A percentile compares a stretch with the other conserved stretches of the same genome.
phyloP scores from a whole-genome alignment of 2,888 invertebrate species.

The Bursaphelenchus okinawaensis region DNA sequence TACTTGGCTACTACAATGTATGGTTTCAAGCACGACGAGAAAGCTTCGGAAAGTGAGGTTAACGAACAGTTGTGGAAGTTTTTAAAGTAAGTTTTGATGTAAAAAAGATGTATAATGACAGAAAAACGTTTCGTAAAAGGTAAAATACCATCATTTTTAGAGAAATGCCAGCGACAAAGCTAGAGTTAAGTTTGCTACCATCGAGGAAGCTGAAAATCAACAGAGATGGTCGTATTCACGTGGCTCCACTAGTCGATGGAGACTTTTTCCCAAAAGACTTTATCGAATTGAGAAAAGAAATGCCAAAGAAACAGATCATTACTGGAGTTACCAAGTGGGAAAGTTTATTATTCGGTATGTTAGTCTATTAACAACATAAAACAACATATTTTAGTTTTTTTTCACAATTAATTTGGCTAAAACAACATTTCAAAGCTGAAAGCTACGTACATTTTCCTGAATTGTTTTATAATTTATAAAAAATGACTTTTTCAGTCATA shows the following conservation, averaged over 20 bases:
- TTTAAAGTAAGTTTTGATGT: neutral
- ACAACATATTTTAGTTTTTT: no score
- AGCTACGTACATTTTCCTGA: neutral
- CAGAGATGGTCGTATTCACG: constrained; percentile 24
- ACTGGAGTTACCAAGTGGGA: constrained; percentile 37
- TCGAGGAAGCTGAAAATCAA: constrained; percentile 6
- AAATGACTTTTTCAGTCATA: neutral
- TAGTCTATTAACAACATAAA: neutral
- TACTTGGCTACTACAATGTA: neutral
- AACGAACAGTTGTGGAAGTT: neutral
- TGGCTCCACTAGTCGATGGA: constrained; percentile 39
- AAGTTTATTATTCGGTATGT: constrained; percentile 32
- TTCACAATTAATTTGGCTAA: no score
- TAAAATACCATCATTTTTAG: constrained; percentile 12
- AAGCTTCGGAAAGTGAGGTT: neutral
- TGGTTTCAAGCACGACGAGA: neutral
- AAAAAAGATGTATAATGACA: no score
- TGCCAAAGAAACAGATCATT: constrained; percentile 33
- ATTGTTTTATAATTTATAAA: neutral
- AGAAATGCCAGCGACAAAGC: constrained; percentile 9
- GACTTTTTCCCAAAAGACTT: constrained; percentile 41
- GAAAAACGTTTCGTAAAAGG: no score
- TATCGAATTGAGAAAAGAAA: constrained; percentile 29
- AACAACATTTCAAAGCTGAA: no score
- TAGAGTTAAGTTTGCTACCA: constrained; percentile 19